phyloP scores from a whole-genome alignment of 2,888 invertebrate species.

The Gymnosoma rotundatum region DNA sequence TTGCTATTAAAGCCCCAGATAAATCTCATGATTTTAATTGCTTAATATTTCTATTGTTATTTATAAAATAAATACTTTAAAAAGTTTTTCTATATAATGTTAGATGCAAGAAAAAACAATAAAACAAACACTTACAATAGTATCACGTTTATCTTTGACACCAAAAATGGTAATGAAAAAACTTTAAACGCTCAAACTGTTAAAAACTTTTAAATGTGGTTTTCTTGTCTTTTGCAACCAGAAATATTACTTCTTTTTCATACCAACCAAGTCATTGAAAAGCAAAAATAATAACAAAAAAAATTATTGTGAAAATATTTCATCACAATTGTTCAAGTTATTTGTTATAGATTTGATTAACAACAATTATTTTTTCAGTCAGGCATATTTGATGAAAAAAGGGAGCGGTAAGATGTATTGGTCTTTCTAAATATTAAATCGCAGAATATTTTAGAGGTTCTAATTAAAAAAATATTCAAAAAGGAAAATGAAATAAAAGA shows the following conservation, averaged over 20 bases:
- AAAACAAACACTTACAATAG: slow-evolving; percentile 54
- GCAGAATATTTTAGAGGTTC: too few relatives aligned
- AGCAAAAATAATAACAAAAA: slow-evolving; percentile 20
- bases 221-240: slow-evolving; percentile 54
- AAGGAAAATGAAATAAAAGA: too few relatives aligned
- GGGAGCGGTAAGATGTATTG: slow-evolving; percentile 32
- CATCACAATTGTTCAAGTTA: slow-evolving; percentile 60
- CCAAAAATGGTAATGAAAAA: slow-evolving; percentile 71
- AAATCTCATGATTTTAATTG: slow-evolving; percentile 61
- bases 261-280: slow-evolving; percentile 32
- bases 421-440: too few relatives aligned
- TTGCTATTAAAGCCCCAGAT: slow-evolving; percentile 7
- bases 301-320: slow-evolving; percentile 61
- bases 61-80: background rate
- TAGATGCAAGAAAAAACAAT: slow-evolving; percentile 20
- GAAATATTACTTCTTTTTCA: slow-evolving; percentile 66
- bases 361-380: slow-evolving; percentile 46
- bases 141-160: slow-evolving; percentile 71
- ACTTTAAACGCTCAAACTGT: slow-evolving; percentile 32
- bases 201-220: slow-evolving; percentile 64
- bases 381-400: slow-evolving; percentile 17
- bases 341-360: slow-evolving; percentile 60
- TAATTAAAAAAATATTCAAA: too few relatives aligned
- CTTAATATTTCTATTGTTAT: slow-evolving; percentile 63
- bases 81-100: background rate